A percentile compares a stretch with the other conserved stretches of the same genome.
Conservation (phyloP, 37 sponge, comb jelly and placozoan genomes). For the Aphrocallistes beatrix region DNA sequence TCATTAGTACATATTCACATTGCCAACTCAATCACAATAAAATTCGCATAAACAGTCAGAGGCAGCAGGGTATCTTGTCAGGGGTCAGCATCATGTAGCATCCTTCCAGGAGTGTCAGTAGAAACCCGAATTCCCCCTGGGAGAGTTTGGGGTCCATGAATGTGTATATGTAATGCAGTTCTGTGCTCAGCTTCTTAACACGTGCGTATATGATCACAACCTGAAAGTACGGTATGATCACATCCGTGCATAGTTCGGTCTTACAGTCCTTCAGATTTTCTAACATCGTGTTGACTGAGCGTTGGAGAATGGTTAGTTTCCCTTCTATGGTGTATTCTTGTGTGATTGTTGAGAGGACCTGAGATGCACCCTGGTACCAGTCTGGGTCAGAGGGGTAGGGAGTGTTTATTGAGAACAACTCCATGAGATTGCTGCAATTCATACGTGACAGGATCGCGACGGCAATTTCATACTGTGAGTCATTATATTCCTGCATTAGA, state of each 20-base stretch:
- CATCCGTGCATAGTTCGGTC: neutral
- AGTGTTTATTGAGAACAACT: neutral
- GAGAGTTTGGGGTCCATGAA: neutral
- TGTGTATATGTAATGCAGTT: constrained; percentile 15
- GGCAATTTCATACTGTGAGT: neutral
- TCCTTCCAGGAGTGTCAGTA: constrained; percentile 6
- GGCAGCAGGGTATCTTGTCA: neutral
- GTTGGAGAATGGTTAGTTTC: neutral
- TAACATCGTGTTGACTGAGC: neutral
- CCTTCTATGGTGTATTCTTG: neutral
- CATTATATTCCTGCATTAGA: neutral
- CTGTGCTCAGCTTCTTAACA: constrained; percentile 1
- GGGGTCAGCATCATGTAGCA: constrained; percentile 6
- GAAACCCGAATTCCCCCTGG: constrained; percentile 10
- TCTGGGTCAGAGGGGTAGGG: neutral
- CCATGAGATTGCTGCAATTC: neutral
- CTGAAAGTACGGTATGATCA: neutral
- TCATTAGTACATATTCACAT: neutral
- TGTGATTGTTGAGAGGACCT: neutral
- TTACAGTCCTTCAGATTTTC: neutral
- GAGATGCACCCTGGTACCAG: neutral
- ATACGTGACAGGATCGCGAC: neutral
- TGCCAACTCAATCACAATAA: neutral
- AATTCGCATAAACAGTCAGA: neutral
- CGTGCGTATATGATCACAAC: constrained; percentile 11